These are phyloP conservation scores for Pongo pygmaeus DNA, from an alignment of 2,113 vertebrate species.

Conservation along the genomic window DNA sequence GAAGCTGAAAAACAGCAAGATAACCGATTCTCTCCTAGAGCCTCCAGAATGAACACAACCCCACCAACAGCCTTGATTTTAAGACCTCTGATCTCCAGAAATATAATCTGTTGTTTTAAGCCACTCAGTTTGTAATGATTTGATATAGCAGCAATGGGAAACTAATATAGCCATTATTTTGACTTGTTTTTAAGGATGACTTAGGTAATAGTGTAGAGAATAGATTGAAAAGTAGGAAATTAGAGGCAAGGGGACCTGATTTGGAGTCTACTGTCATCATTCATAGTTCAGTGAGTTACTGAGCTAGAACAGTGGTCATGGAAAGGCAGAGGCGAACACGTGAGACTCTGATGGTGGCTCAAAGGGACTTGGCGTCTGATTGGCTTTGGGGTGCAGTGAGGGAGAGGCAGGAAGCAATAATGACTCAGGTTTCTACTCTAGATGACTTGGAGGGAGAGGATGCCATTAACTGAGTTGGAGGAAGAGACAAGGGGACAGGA, in stretches of 20 bases:
- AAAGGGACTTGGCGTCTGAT: not conserved
- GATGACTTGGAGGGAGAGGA: not conserved
- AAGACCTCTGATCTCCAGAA: not conserved
- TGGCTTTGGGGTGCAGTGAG: not conserved
- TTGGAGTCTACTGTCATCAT: not conserved
- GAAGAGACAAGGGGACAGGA: not conserved
- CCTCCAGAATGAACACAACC: not conserved
- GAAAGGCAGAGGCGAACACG: not conserved
- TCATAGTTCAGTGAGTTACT: not conserved
- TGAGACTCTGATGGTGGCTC: too few species aligned
- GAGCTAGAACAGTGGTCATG: not conserved
- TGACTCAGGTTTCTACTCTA: not conserved
- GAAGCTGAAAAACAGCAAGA: not conserved
- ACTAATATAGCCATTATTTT: not conserved
- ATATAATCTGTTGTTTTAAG: not conserved
- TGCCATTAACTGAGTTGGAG: not conserved
- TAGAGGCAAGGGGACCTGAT: not conserved
- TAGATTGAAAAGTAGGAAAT: not conserved
- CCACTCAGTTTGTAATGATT: not conserved
- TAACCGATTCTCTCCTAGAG: not conserved
- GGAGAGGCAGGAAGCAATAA: not conserved
- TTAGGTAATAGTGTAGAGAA: not conserved
- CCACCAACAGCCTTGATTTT: not conserved
- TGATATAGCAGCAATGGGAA: not conserved
- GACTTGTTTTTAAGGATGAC: not conserved